Conservation (phyloP, 2,888 invertebrate genomes). For the Trachelus iudaicus region DNA sequence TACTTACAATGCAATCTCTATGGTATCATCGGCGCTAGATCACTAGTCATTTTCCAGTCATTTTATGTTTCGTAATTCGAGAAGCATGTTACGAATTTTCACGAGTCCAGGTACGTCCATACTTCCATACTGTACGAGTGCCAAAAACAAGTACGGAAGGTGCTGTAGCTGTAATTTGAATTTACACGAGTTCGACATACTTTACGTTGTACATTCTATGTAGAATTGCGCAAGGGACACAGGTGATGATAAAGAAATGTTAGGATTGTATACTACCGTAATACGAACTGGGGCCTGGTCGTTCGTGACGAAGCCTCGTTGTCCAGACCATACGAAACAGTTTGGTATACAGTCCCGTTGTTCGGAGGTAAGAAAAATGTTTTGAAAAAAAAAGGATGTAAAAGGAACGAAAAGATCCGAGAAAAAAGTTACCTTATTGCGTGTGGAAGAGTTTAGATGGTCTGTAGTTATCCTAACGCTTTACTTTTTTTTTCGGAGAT, state of each 20-base stretch:
- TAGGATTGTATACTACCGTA: neutral
- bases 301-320: neutral
- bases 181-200: neutral
- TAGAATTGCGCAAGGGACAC: neutral
- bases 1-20: neutral
- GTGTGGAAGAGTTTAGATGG: neutral
- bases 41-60: neutral
- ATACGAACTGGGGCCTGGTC: neutral
- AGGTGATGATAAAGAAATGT: neutral
- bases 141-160: neutral
- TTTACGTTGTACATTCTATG: neutral
- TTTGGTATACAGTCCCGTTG: neutral
- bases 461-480: neutral
- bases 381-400: neutral
- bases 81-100: neutral
- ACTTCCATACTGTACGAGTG: neutral
- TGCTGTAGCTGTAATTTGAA: neutral
- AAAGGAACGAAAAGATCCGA: neutral
- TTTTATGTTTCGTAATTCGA: neutral
- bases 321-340: neutral
- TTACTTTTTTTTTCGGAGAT: neutral
- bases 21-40: neutral
- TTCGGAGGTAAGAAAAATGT: neutral
- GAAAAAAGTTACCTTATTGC: neutral
- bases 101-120: neutral